Evolutionary conservation across 2,888 invertebrate species (phyloP), one percentile per base, ranked within the genome.

Genomic region (Pseudococcus viburni): DNA sequence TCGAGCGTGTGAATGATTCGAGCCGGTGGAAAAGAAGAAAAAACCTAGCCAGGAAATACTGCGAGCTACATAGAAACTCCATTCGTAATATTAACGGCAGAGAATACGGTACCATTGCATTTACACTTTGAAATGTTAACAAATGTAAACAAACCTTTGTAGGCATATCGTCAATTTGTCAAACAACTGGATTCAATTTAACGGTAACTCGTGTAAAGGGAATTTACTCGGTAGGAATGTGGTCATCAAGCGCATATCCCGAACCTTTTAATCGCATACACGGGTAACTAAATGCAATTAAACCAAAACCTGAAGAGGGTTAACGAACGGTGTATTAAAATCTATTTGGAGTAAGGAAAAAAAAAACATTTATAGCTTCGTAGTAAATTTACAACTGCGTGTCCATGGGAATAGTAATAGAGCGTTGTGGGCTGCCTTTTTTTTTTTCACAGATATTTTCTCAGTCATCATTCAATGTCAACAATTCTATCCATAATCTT

Each of bases 381-480:
- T 19, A 64, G 22, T 64, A 22, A 64, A 64, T 64, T 51, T 77
- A 77, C 77, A 22, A 77, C 22, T 77, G 33, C 84, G 48, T 84
- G 84, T 84, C 84, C 84, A 84, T 84, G 84, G 84, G 84, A 84
- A 84, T 46, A 19, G 83, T 83, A 46, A n/a, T 84, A 19, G 46
- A 22, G 51, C 26, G 26, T 33, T 51, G 15, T 46, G 12, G 46
- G 9, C 46, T 46, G 33, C n/a, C 42, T 80, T 42, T 80, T n/a
- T 39, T 80, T n/a, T 39, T 42, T 80, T 15, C 80, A n/a, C 39
- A 8, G 39, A 12, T 8, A 80, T 80, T 80, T 39, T 64, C 64
- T 64, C 80, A 42, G n/a, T 80, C 80, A 80, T 84, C 84, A 48
- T 84, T 46, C 84, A 84, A 84, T 84, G 84, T 84, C 84, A 84